A percentile compares a stretch with the other conserved stretches of the same genome.
phyloP scores from a whole-genome alignment of 2,797 vertebrate genomes.

The Alca torda region DNA sequence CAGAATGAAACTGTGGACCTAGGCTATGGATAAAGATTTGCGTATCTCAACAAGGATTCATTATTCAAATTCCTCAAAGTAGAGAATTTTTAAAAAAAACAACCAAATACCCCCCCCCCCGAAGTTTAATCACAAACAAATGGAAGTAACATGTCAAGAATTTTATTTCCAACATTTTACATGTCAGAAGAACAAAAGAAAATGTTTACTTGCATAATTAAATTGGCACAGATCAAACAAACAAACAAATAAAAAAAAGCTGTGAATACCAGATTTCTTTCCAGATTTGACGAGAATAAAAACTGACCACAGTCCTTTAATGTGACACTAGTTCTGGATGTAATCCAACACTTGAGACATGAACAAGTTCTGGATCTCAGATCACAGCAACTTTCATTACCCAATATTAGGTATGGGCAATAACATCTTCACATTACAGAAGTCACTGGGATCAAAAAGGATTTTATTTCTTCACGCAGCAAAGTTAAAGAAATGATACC shows the following conservation, averaged over 20 bases:
- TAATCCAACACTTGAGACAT: not conserved
- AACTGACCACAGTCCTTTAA: not conserved
- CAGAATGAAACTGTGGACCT: not conserved
- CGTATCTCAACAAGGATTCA: not conserved
- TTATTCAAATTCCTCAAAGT: not conserved
- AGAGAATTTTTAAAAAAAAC: not conserved
- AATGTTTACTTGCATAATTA: not conserved
- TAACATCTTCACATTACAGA: not conserved
- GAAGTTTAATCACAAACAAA: not conserved
- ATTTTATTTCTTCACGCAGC: not conserved
- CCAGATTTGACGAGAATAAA: not conserved
- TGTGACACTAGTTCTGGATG: not conserved
- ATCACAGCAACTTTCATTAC: not conserved
- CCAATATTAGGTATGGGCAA: not conserved
- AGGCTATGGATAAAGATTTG: not conserved
- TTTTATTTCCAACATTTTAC: not conserved
- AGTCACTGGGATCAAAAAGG: not conserved
- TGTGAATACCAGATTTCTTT: not conserved
- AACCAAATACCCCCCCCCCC: not conserved
- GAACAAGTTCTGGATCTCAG: not conserved
- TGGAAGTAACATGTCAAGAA: not conserved
- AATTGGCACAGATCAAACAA: not conserved
- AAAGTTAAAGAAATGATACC: not conserved
- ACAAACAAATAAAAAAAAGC: not conserved
- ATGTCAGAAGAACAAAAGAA: not conserved